Percentiles rank a stretch among this genome's conserved stretches.
Conservation (phyloP, 2,888 invertebrate genomes). For the Tiphia femorata region DNA sequence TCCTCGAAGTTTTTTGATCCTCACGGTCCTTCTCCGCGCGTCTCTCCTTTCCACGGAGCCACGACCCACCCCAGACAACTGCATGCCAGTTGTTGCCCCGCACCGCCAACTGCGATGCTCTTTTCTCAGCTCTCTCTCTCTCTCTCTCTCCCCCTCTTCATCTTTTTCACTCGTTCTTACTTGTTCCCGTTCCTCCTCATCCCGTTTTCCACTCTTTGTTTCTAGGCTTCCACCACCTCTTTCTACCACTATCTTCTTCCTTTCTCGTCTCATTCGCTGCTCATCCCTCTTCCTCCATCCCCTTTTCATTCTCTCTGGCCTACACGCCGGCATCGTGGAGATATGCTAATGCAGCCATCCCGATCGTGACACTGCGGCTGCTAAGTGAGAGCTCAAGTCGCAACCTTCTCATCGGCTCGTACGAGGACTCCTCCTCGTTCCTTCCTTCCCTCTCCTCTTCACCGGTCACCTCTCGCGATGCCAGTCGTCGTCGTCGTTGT, state of each 20-base stretch:
- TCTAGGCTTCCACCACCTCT: neutral
- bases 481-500: too few relatives aligned
- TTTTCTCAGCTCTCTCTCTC: slow-evolving; percentile 2
- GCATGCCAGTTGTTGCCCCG: slow-evolving; percentile 39
- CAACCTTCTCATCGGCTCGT: slow-evolving; percentile 52
- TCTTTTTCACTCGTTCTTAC: neutral
- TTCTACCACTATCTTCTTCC: slow-evolving; percentile 4
- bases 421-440: slow-evolving; percentile 7
- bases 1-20: too few relatives aligned
- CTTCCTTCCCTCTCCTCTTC: too few relatives aligned
- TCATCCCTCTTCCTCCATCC: slow-evolving; percentile 5
- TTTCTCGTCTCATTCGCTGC: neutral
- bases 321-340: slow-evolving; percentile 58
- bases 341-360: slow-evolving; percentile 67
- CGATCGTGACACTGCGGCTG: slow-evolving; percentile 67
- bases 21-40: slow-evolving; percentile 34
- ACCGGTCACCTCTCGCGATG: too few relatives aligned
- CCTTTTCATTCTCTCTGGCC: slow-evolving; percentile 39
- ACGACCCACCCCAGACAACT: slow-evolving; percentile 50
- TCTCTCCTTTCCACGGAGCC: slow-evolving; percentile 46
- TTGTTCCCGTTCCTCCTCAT: neutral
- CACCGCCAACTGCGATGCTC: neutral
- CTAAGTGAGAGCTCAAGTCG: slow-evolving; percentile 69
- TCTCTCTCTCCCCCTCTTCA: slow-evolving; percentile 22
- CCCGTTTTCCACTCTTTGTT: neutral